These are phyloP conservation scores for Nibea albiflora DNA, from an alignment of 2,113 vertebrate genomes.

Conservation along the genomic window DNA sequence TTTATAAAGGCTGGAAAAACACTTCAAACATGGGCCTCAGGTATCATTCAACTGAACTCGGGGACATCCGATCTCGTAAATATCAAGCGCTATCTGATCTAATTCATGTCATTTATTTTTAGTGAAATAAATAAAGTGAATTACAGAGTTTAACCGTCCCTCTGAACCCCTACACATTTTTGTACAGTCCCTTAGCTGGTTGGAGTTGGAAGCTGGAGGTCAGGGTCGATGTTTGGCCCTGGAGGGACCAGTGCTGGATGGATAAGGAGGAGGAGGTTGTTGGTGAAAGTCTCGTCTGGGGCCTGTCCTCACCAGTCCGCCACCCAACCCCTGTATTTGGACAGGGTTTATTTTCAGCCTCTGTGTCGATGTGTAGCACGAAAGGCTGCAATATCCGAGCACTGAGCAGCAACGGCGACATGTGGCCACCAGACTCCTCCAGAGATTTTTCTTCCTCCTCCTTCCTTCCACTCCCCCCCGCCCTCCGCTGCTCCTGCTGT, in stretches of 20 bases:
- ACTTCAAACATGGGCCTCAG: not conserved
- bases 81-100: not conserved
- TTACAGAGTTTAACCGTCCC: not conserved
- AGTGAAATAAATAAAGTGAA: too few species aligned
- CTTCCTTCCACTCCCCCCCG: slow-evolving; percentile 26
- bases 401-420: slow-evolving; percentile 76
- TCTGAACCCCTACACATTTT: not conserved
- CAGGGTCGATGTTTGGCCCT: slow-evolving; percentile 54
- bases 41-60: not conserved
- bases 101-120: not conserved
- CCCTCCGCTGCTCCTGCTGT: slow-evolving; percentile 70
- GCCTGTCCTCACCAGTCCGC: slow-evolving; percentile 64
- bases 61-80: not conserved
- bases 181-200: slow-evolving; percentile 4
- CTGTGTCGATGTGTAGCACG: slow-evolving; percentile 74
- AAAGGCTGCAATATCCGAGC: slow-evolving; percentile 73
- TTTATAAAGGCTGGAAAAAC: not conserved
- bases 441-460: slow-evolving; percentile 46
- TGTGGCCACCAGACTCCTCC: slow-evolving; percentile 85
- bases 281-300: slow-evolving; percentile 54
- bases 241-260: slow-evolving; percentile 13
- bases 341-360: slow-evolving; percentile 78
- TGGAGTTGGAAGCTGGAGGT: slow-evolving; percentile 35
- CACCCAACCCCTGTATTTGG: slow-evolving; percentile 71
- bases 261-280: slow-evolving; percentile 49